Evolutionary conservation across 2,888 invertebrate genomes (phyloP).

Genomic region (Trisateles emortualis): DNA sequence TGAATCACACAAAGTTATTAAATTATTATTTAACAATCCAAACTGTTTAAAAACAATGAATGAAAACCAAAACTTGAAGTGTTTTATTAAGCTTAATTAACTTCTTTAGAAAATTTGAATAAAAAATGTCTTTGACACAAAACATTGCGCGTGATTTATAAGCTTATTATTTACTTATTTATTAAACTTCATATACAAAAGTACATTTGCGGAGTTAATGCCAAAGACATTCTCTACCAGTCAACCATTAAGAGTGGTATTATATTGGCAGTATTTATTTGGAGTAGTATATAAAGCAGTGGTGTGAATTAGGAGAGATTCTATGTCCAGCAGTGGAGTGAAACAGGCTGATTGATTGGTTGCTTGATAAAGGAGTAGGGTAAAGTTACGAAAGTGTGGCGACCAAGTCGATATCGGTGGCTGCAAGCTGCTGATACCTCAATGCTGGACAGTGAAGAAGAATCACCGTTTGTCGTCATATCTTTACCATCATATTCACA

Average conservation of each 20-base stretch:
- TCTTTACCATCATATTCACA: slow-evolving; percentile 89
- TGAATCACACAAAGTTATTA: too few relatives aligned
- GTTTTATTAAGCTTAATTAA: slow-evolving; percentile 14
- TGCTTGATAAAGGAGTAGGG: slow-evolving; percentile 17
- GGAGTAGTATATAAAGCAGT: slow-evolving; percentile 5
- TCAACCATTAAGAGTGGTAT: slow-evolving; percentile 1
- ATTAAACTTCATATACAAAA: too few relatives aligned
- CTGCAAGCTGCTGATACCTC: slow-evolving; percentile 73
- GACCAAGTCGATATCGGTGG: slow-evolving; percentile 80
- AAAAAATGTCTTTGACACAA: not conserved
- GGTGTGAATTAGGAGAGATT: too few relatives aligned
- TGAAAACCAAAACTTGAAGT: slow-evolving; percentile 20
- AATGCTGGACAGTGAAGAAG: slow-evolving; percentile 89
- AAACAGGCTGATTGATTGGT: too few relatives aligned
- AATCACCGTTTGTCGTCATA: slow-evolving; percentile 88
- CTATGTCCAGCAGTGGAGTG: too few relatives aligned
- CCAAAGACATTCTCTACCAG: too few relatives aligned
- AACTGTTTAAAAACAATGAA: not conserved
- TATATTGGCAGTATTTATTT: slow-evolving; percentile 1
- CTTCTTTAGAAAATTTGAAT: not conserved
- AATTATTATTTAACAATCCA: not conserved
- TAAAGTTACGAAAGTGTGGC: slow-evolving; percentile 75
- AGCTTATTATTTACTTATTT: too few relatives aligned
- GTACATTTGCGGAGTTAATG: too few relatives aligned
- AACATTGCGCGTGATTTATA: not conserved